Conservation (phyloP, 2,888 invertebrate genomes). For the Oxycera nigricornis region DNA sequence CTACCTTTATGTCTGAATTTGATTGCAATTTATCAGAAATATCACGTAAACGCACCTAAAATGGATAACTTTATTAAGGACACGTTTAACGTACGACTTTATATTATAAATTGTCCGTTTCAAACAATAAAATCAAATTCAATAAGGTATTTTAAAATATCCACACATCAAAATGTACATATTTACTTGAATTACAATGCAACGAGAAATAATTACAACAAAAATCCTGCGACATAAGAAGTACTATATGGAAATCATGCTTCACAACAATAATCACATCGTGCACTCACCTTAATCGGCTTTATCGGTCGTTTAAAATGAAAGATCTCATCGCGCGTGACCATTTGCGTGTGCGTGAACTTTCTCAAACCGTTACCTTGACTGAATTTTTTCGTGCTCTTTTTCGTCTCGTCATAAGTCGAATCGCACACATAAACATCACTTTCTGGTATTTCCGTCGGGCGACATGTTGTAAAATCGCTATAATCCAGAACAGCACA, state of each 20-base stretch:
- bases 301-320: constrained; percentile 77
- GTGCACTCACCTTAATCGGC: constrained; percentile 59
- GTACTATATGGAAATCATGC: no score
- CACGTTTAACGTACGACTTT: background rate
- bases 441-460: constrained; percentile 90
- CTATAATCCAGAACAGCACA: constrained; percentile 90
- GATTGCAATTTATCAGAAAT: constrained; percentile 5
- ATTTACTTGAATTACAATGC: no score
- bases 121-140: no score
- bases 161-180: no score
- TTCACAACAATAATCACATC: no score
- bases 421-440: constrained; percentile 94
- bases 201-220: no score
- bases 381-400: constrained; percentile 74
- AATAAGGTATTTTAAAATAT: no score
- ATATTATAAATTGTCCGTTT: no score
- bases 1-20: background rate
- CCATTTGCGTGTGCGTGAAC: constrained; percentile 79
- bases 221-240: no score
- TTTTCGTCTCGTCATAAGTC: constrained; percentile 86
- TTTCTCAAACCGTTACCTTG: constrained; percentile 75
- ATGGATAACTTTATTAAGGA: background rate
- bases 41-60: constrained; percentile 19
- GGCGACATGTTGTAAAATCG: constrained; percentile 88
- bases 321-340: constrained; percentile 92